Conservation (phyloP, 2,888 invertebrate genomes). For the Epistrophe eligans region DNA sequence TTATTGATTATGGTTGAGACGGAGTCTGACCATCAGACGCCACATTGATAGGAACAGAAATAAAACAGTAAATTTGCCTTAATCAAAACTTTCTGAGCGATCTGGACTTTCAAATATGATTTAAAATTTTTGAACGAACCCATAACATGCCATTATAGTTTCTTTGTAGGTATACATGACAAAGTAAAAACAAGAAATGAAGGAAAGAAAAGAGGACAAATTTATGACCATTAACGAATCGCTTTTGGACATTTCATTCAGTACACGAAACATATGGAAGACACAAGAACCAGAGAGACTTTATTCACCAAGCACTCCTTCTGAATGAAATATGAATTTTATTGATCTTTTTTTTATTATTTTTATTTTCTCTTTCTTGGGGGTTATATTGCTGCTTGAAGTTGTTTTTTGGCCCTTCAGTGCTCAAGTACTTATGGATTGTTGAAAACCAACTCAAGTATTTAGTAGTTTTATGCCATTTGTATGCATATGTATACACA, state of each 20-base stretch:
- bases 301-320: conserved; percentile 29
- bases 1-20: no score
- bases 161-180: background rate
- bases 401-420: background rate
- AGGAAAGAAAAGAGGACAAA: conserved; percentile 29
- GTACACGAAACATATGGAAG: conserved; percentile 54
- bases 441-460: conserved; percentile 43
- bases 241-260: conserved; percentile 68
- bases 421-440: conserved; percentile 26
- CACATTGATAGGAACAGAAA: no score
- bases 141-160: background rate
- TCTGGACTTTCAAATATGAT: no score
- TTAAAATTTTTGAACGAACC: background rate
- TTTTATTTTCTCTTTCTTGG: conserved; percentile 12
- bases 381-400: conserved; percentile 39
- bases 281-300: conserved; percentile 24
- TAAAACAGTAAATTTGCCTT: no score
- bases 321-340: conserved; percentile 70
- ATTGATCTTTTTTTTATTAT: conserved; percentile 51
- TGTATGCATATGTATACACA: background rate
- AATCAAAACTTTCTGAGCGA: no score
- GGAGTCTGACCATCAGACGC: no score
- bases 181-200: conserved; percentile 25
- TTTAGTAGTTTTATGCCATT: conserved; percentile 32
- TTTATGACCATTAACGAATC: conserved; percentile 66